Base-by-base conservation (phyloP, 2,888 invertebrate species). In the Icerya purchasi region DNA sequence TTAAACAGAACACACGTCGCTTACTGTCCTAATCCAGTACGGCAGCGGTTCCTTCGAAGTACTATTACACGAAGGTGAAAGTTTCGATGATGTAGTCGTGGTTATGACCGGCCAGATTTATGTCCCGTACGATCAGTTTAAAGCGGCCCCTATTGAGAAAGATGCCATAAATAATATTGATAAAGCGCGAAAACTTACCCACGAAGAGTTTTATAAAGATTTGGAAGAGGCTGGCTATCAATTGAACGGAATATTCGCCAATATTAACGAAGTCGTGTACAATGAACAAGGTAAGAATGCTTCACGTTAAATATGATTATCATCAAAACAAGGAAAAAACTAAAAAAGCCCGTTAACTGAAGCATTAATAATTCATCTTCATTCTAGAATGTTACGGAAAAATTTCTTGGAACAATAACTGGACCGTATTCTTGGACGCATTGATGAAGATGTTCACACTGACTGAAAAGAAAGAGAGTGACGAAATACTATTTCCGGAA, bases 381-480 rank as follows among this genome's bases (percentile, higher is more conserved):
- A 2, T 56, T 50, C 21, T 22, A 60, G 60, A 53, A 22, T 56
- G 52, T 2, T 72, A 72, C 1, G 78, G 77, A 1, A 72, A 73
- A 22, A 69, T 79, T 3, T 70, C 76, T 58, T 90, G 89, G 88
- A 76, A 78, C 56, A 82, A 81, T 66, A 86, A 87, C 72, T 93
- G 91, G 90, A 82, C 86, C 3, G 78, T 85, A 2, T 88, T 88
- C 70, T 78, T 92, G 73, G 92, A 93, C 72, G 84, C 85, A 25
- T 83, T 92, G 81, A 56, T 60, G 60, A 60, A 60, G n/a, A 18
- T 60, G 19, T 51, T 56, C 22, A 60, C 56, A 52, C 56, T 56
- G 14, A 52, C 56, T 2, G 56, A 60, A 14, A 22, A 21, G 19
- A 60, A 60, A 10, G 18, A 50, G 3, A 56, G 20, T 25, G 53